Base-by-base conservation (phyloP, 2,113 vertebrate species). In the Martes martes region DNA sequence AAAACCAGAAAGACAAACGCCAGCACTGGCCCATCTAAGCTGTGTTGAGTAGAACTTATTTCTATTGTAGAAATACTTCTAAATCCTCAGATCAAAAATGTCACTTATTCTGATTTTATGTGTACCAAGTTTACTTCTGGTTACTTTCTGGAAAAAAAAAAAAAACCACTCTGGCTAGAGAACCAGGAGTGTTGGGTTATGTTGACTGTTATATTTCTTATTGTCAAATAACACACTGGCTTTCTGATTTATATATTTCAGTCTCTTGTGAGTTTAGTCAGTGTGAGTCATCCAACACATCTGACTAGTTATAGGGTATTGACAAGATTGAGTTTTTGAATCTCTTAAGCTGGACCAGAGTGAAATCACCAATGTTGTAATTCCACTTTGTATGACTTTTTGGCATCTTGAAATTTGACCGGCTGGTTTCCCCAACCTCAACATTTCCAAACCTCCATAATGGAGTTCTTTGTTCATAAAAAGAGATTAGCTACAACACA, bases 211-310 rank as follows among this genome's bases (percentile, higher is more conserved):
- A 16, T 15, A 86, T 59, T 80, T 36, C 24, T 79, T 42, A 39
- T 23, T 92, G 21, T 83, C 45, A 55, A 95, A 78, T 86, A 94
- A 55, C 19, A 87, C 8, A 31, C 50, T 83, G 21, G 4, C 31
- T 61, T 89, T 94, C 87, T 92, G 36, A 93, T 82, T 97, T 95
- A 86, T 47, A 36, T 52, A 59, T 47, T 87, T 97, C 24, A 67
- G 33, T 92, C 83, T 97, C 88, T 18, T 78, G 11, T 83, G 93
- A 82, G 16, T 95, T 98, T 59, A 82, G 90, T 91, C 85, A 80
- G 7, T 74, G 61, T 93, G 81, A 96, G 63, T 94, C 93, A 89
- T 55, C 79, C 26, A 89, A 78, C 83, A 89, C 73, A 14, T 94
- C 65, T 97, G 71, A 97, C 52, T 92, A 87, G 90, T 50, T 83